A percentile compares a stretch with the other conserved stretches of the same genome.
phyloP scores from a whole-genome alignment of 2,113 vertebrate genomes.

The Sinosuthora webbiana region DNA sequence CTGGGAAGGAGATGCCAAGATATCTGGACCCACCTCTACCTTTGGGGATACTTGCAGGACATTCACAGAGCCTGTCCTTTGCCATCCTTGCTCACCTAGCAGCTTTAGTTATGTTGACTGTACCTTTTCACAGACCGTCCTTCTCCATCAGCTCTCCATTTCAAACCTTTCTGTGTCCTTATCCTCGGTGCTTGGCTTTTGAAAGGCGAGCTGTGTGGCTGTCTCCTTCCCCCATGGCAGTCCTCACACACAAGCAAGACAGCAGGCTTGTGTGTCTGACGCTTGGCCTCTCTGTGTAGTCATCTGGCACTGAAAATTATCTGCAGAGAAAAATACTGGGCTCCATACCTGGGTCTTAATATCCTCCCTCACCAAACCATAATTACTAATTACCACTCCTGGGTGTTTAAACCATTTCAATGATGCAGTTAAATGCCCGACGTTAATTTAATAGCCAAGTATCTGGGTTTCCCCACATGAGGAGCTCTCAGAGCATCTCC shows the following conservation, averaged over 20 bases:
- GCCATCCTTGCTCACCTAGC: background rate
- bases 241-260: background rate
- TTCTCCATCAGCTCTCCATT: background rate
- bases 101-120: background rate
- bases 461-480: constrained; percentile 11
- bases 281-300: constrained; percentile 36
- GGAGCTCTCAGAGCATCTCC: background rate
- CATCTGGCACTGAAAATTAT: constrained; percentile 49
- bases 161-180: background rate
- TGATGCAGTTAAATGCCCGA: background rate
- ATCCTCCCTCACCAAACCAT: constrained; percentile 27
- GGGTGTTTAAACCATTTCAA: constrained; percentile 30
- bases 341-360: constrained; percentile 51
- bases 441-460: constrained; percentile 16
- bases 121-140: background rate
- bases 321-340: constrained; percentile 39
- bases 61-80: background rate
- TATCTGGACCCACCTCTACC: background rate
- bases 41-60: background rate
- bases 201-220: background rate
- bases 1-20: background rate
- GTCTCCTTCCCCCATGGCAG: background rate
- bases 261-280: background rate
- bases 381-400: constrained; percentile 38
- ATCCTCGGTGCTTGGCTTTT: background rate